A percentile compares a stretch with the other conserved stretches of the same genome.
These are phyloP conservation scores for Atrina japonica DNA, from an alignment of 2,888 invertebrate species.

Conservation along the genomic window DNA sequence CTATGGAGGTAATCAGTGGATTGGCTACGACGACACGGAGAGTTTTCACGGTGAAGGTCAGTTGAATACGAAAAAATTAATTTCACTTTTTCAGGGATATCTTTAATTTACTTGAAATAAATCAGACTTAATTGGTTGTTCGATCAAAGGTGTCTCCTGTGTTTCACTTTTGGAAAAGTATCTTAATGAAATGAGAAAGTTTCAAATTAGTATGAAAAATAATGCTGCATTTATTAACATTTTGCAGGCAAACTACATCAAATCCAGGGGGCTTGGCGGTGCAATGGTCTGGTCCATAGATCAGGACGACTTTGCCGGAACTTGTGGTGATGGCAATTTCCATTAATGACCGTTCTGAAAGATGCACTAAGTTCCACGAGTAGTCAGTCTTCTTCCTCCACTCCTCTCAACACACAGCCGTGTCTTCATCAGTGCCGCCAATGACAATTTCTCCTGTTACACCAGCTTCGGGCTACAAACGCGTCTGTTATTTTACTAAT, in stretches of 20 bases:
- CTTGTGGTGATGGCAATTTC: slow-evolving; percentile 37
- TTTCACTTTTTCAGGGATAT: too few relatives aligned
- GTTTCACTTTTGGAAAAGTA: too few relatives aligned
- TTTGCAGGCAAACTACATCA: slow-evolving; percentile 26
- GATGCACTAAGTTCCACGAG: too few relatives aligned
- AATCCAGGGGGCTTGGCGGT: slow-evolving; percentile 29
- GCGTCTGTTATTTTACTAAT: slow-evolving; percentile 97
- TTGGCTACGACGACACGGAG: slow-evolving; percentile 60
- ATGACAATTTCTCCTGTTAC: too few relatives aligned
- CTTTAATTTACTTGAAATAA: too few relatives aligned
- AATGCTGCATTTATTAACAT: not conserved
- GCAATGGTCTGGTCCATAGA: slow-evolving; percentile 38
- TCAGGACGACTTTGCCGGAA: slow-evolving; percentile 30
- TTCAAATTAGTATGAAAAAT: too few relatives aligned
- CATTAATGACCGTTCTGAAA: too few relatives aligned
- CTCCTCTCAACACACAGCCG: too few relatives aligned
- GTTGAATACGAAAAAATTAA: not conserved
- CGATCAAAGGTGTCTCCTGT: too few relatives aligned
- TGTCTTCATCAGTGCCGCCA: too few relatives aligned
- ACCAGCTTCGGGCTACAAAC: slow-evolving; percentile 36
- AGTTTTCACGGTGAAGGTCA: slow-evolving; percentile 58
- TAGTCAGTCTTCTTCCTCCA: too few relatives aligned
- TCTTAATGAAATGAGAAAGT: too few relatives aligned
- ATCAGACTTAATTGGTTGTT: not conserved
- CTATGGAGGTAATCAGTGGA: slow-evolving; percentile 58